phyloP scores from a whole-genome alignment of 2,888 invertebrate genomes.

The Pimpla rufipes region DNA sequence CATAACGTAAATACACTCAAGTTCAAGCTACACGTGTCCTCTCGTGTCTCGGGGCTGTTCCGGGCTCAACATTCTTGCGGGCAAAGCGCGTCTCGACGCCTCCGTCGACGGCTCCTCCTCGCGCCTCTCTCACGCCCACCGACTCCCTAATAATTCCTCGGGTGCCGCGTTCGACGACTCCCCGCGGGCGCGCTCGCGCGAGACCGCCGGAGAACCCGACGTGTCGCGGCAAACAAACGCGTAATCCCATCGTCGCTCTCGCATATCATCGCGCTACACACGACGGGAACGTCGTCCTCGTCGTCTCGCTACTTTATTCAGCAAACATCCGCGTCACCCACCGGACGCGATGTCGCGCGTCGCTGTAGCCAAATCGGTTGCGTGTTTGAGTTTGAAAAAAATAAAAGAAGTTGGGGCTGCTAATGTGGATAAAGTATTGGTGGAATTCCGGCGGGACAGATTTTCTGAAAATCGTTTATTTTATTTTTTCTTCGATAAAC shows the following conservation, averaged over 20 bases:
- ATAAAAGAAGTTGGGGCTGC: neutral
- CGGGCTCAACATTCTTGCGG: conserved; percentile 81
- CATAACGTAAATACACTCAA: conserved; percentile 73
- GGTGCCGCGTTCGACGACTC: conserved; percentile 74
- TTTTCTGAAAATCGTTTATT: neutral
- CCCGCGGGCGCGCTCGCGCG: conserved; percentile 68
- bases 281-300: conserved; percentile 2
- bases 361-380: conserved; percentile 20
- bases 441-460: neutral
- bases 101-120: conserved; percentile 61
- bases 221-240: conserved; percentile 76
- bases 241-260: conserved; percentile 81
- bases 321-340: conserved; percentile 23
- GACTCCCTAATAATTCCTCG: conserved; percentile 64
- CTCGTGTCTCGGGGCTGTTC: conserved; percentile 80
- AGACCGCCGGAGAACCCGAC: conserved; percentile 27
- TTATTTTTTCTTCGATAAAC: too few species aligned
- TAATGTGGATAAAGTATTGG: neutral
- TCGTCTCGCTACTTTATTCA: conserved; percentile 36
- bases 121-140: conserved; percentile 62
- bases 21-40: conserved; percentile 83
- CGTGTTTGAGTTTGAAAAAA: neutral
- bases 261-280: conserved; percentile 44
- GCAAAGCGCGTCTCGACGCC: conserved; percentile 32
- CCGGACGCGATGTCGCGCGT: neutral